Percentiles rank a stretch among this genome's conserved stretches.
Conservation (phyloP, 1,140 invertebrate species). For the Dinoponera quadriceps region DNA sequence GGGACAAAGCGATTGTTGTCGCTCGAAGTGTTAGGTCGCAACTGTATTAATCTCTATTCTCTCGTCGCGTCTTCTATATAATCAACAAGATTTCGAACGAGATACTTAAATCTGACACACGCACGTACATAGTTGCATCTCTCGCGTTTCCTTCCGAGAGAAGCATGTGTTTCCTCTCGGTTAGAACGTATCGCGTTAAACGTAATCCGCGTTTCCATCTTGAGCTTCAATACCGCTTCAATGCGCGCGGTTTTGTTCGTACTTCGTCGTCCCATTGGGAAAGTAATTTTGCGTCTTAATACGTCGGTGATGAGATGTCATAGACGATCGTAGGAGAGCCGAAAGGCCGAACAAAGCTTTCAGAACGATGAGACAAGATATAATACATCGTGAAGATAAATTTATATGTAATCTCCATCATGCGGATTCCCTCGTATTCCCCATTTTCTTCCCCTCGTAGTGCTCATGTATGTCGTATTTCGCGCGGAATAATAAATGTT, state of each 20-base stretch:
- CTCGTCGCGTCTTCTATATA: background rate
- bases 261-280: background rate
- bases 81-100: background rate
- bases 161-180: background rate
- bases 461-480: constrained; percentile 28
- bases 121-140: background rate
- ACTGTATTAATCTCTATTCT: background rate
- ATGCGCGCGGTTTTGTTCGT: background rate
- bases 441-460: background rate
- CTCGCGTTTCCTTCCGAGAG: background rate
- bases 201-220: background rate
- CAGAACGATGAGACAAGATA: background rate
- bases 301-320: background rate
- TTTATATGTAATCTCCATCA: constrained; percentile 3
- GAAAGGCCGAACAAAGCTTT: background rate
- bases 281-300: background rate
- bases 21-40: background rate
- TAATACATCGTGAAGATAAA: background rate
- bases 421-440: background rate
- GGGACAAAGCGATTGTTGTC: constrained; percentile 43
- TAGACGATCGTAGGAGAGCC: background rate
- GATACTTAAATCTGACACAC: background rate
- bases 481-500: constrained; percentile 32
- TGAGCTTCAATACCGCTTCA: constrained; percentile 13
- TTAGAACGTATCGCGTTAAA: background rate